Conservation (phyloP, 1,140 invertebrate genomes). For the Rhagoletis pomonella region DNA sequence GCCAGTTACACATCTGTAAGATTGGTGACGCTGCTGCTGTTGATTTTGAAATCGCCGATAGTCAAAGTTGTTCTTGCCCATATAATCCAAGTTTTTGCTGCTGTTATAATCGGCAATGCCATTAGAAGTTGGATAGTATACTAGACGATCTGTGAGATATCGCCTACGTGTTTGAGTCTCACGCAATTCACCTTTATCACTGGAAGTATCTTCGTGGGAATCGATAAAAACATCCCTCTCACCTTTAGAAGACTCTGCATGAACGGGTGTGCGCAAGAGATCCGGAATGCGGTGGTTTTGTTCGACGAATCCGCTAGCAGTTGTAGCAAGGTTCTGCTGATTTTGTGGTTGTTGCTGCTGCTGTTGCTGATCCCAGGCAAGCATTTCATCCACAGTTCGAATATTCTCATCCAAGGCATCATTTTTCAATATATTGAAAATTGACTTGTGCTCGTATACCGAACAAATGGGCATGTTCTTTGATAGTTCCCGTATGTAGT, state of each 20-base stretch:
- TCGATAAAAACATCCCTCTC: too few relatives aligned
- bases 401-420: conserved; percentile 32
- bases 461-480: conserved; percentile 73
- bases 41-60: conserved; percentile 29
- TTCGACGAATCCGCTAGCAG: not conserved
- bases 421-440: conserved; percentile 62
- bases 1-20: not conserved
- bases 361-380: conserved; percentile 61
- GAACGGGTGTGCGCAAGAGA: conserved; percentile 59
- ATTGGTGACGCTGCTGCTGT: not conserved
- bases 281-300: conserved; percentile 62
- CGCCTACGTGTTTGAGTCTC: conserved; percentile 58
- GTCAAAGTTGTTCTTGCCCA: conserved; percentile 52
- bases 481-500: conserved; percentile 71
- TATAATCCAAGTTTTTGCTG: conserved; percentile 63
- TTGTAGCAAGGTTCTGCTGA: not conserved
- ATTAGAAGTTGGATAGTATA: conserved; percentile 69
- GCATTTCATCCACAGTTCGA: conserved; percentile 63
- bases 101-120: conserved; percentile 64
- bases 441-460: conserved; percentile 71
- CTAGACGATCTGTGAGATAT: conserved; percentile 66
- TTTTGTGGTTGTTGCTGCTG: conserved; percentile 9
- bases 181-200: conserved; percentile 56
- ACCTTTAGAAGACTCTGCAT: not conserved
- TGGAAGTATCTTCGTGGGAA: conserved; percentile 58